phyloP scores from a whole-genome alignment of 2,888 invertebrate genomes.

The Polia nebulosa region DNA sequence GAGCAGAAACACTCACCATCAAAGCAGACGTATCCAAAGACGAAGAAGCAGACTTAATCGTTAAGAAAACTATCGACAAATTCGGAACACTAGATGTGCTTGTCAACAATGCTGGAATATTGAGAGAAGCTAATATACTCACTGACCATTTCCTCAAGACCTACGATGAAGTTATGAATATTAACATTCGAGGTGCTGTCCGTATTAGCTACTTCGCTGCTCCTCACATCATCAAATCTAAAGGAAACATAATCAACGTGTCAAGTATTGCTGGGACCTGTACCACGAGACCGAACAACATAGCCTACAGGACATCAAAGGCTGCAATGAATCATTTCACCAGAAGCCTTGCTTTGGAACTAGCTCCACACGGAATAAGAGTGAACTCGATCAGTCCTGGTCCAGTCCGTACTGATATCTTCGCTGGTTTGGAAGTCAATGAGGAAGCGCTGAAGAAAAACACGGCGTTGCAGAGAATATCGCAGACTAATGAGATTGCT shows the following conservation, averaged over 20 bases:
- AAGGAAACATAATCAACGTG: conserved; percentile 68
- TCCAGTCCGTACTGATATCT: conserved; percentile 87
- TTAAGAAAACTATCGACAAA: conserved; percentile 65
- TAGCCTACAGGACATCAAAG: conserved; percentile 68
- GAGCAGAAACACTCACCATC: conserved; percentile 62
- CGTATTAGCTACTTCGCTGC: conserved; percentile 64
- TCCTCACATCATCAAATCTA: conserved; percentile 68
- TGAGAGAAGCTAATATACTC: conserved; percentile 43
- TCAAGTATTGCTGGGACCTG: conserved; percentile 75
- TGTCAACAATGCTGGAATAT: conserved; percentile 73
- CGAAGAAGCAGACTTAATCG: conserved; percentile 60
- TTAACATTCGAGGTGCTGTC: conserved; percentile 66
- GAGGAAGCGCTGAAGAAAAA: neutral
- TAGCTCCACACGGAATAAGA: conserved; percentile 93
- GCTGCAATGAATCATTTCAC: conserved; percentile 74
- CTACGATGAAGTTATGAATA: conserved; percentile 67
- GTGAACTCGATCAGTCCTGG: conserved; percentile 85
- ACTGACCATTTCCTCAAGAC: conserved; percentile 52
- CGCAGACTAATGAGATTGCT: conserved; percentile 52
- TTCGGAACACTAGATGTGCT: conserved; percentile 72
- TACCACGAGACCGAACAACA: conserved; percentile 91
- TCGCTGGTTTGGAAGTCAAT: conserved; percentile 17
- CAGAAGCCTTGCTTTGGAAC: conserved; percentile 89
- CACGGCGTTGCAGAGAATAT: conserved; percentile 49
- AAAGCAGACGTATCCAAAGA: conserved; percentile 71